Conservation (phyloP, 2,797 vertebrate species). For the Cryptoprocta ferox region DNA sequence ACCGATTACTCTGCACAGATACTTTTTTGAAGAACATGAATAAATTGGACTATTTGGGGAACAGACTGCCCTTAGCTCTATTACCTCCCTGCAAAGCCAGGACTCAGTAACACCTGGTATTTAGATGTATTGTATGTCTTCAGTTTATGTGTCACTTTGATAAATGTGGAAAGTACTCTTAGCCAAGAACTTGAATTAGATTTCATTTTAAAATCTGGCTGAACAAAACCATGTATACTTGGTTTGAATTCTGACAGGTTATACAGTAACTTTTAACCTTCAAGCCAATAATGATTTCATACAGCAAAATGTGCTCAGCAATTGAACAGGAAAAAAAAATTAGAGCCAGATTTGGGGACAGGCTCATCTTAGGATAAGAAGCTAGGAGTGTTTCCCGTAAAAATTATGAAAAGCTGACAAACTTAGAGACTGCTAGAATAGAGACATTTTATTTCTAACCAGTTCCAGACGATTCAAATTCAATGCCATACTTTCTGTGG, state of each 20-base stretch:
- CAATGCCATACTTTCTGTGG: constrained; percentile 28
- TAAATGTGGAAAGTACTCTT: constrained; percentile 78
- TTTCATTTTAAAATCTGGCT: constrained; percentile 82
- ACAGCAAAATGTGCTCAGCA: constrained; percentile 65
- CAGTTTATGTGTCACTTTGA: constrained; percentile 81
- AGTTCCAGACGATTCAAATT: constrained; percentile 73
- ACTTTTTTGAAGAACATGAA: constrained; percentile 66
- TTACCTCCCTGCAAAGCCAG: constrained; percentile 47
- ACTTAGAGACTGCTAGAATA: constrained; percentile 60
- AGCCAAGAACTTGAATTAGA: constrained; percentile 81
- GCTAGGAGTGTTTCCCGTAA: constrained; percentile 72
- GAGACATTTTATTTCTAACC: constrained; percentile 70
- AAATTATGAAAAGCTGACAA: constrained; percentile 73
- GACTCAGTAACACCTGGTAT: constrained; percentile 75
- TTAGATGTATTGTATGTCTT: constrained; percentile 77
- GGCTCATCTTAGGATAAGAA: constrained; percentile 71
- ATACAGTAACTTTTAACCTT: constrained; percentile 72
- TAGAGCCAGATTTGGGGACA: constrained; percentile 79
- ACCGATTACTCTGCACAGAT: constrained; percentile 48
- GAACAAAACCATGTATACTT: constrained; percentile 75
- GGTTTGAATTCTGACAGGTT: constrained; percentile 78
- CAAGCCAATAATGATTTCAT: constrained; percentile 83
- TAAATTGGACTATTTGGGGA: constrained; percentile 57
- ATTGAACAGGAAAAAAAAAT: constrained; percentile 25
- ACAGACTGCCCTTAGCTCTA: constrained; percentile 56